Conservation (phyloP, 2,888 invertebrate species). For the Metopia argyrocephala region DNA sequence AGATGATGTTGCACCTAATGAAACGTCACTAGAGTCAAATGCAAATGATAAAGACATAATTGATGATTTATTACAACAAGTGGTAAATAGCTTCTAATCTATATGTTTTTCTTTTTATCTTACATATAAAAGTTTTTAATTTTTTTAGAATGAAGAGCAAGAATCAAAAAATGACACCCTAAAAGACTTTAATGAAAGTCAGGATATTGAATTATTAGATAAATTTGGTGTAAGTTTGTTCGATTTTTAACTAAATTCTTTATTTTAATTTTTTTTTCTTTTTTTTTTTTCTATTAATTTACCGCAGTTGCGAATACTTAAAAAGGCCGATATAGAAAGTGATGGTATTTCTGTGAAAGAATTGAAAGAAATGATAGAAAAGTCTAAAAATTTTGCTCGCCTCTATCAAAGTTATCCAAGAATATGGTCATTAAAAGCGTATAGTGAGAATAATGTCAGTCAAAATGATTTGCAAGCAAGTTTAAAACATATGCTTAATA, state of each 20-base stretch:
- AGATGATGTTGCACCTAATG: slow-evolving; percentile 1
- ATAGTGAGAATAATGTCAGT: background rate
- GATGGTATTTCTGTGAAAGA: slow-evolving; percentile 58
- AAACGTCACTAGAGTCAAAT: slow-evolving; percentile 17
- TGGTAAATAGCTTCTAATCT: slow-evolving; percentile 15
- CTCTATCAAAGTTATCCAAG: slow-evolving; percentile 48
- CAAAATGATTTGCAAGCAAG: slow-evolving; percentile 16
- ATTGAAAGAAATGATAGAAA: slow-evolving; percentile 60
- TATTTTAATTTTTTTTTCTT: background rate
- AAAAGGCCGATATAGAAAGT: slow-evolving; percentile 59
- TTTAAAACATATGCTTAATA: slow-evolving; percentile 51
- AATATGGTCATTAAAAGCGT: slow-evolving; percentile 64
- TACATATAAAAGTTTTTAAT: too few species aligned
- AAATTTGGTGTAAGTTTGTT: slow-evolving; percentile 59
- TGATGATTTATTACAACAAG: slow-evolving; percentile 45
- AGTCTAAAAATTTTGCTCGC: slow-evolving; percentile 64
- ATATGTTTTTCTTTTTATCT: background rate
- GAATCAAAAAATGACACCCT: background rate
- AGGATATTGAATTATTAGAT: slow-evolving; percentile 45
- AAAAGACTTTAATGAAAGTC: slow-evolving; percentile 29
- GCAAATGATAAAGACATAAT: background rate
- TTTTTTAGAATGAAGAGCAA: slow-evolving; percentile 28
- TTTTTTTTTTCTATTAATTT: background rate
- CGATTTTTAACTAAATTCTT: background rate
- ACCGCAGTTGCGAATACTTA: slow-evolving; percentile 66